Conservation (phyloP, 92 coral and sea anemone species). For the Phenganax marumi region DNA sequence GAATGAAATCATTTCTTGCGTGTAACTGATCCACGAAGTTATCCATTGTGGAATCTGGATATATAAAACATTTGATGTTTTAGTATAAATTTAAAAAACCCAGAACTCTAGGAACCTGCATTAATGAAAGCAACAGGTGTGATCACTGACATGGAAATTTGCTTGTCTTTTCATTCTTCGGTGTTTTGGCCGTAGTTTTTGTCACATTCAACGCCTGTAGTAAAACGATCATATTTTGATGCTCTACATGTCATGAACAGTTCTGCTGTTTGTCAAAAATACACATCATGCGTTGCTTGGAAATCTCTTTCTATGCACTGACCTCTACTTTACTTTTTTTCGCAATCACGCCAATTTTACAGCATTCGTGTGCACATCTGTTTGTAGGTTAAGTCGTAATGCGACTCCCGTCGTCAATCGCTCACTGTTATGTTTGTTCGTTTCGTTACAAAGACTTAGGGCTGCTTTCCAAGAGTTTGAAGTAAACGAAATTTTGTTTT, state of each 20-base stretch:
- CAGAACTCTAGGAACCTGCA: too few species aligned
- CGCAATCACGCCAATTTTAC: constrained; percentile 67
- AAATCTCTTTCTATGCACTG: neutral
- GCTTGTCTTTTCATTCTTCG: constrained; percentile 5
- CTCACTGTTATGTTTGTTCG: neutral
- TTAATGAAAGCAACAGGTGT: neutral
- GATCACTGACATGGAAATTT: constrained; percentile 6
- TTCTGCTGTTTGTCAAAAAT: neutral
- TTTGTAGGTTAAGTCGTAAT: constrained; percentile 57
- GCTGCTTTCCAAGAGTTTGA: neutral
- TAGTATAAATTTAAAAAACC: neutral
- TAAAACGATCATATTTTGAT: neutral
- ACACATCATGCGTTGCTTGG: neutral
- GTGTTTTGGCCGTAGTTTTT: neutral
- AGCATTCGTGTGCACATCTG: constrained; percentile 89
- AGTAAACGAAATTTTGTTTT: too few species aligned
- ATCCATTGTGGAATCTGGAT: constrained; percentile 52
- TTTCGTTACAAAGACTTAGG: neutral
- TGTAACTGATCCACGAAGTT: constrained; percentile 68
- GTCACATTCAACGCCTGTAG: constrained; percentile 7
- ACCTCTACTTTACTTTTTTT: constrained; percentile 9
- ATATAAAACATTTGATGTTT: neutral
- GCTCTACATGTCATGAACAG: neutral
- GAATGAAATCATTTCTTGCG: constrained; percentile 75
- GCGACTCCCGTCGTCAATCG: neutral